A percentile compares a stretch with the other conserved stretches of the same genome.
Conservation (phyloP, 2,797 vertebrate genomes). For the Fringilla coelebs region DNA sequence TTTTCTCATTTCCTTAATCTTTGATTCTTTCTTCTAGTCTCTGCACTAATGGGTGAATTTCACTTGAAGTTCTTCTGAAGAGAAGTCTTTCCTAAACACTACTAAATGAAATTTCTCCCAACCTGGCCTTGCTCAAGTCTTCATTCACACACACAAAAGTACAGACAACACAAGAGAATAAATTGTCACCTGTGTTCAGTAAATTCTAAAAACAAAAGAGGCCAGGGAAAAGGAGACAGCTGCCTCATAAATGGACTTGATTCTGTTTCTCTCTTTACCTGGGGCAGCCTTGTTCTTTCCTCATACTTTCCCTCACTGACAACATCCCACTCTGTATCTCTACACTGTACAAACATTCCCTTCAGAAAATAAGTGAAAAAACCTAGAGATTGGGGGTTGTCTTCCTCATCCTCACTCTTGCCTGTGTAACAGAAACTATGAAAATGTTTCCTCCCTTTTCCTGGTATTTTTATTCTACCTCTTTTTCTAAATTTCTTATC, state of each 20-base stretch:
- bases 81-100: not conserved
- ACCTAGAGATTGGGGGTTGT: not conserved
- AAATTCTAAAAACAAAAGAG: not conserved
- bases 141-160: not conserved
- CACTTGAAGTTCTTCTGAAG: not conserved
- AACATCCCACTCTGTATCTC: not conserved
- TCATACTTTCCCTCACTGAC: not conserved
- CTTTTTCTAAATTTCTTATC: not conserved
- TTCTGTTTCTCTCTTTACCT: not conserved
- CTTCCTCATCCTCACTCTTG: not conserved
- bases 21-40: not conserved
- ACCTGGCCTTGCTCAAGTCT: not conserved
- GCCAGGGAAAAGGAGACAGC: not conserved
- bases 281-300: not conserved
- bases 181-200: not conserved
- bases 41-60: not conserved
- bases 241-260: not conserved
- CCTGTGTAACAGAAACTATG: not conserved
- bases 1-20: not conserved
- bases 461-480: not conserved
- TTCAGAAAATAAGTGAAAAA: not conserved
- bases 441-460: not conserved
- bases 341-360: not conserved
- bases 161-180: not conserved
- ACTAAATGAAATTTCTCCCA: not conserved